These are phyloP conservation scores for Leptinotarsa tumamoca DNA, from an alignment of 2,888 invertebrate genomes.

Conservation along the genomic window DNA sequence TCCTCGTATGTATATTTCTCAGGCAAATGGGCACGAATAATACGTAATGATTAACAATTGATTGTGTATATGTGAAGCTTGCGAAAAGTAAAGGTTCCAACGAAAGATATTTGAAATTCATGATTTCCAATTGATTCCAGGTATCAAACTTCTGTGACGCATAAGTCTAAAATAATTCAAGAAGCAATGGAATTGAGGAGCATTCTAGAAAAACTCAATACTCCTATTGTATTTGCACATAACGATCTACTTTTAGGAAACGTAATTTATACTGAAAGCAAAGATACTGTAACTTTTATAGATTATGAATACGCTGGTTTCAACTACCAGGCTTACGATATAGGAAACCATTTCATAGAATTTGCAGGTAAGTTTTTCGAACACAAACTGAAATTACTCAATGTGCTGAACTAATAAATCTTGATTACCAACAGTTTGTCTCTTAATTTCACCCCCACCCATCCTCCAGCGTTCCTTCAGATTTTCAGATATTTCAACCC, in stretches of 20 bases:
- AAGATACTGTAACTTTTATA: constrained; percentile 86
- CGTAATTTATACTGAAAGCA: constrained; percentile 83
- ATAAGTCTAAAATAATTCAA: constrained; percentile 72
- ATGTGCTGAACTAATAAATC: not conserved
- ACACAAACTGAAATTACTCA: not conserved
- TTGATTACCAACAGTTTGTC: too few relatives aligned
- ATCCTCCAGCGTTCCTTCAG: too few relatives aligned
- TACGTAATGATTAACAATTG: too few relatives aligned
- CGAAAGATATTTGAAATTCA: too few relatives aligned
- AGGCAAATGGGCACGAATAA: too few relatives aligned
- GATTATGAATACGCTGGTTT: constrained; percentile 96
- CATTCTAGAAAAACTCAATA: constrained; percentile 73
- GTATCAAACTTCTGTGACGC: constrained; percentile 56
- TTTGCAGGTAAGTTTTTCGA: constrained; percentile 81
- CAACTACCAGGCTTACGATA: constrained; percentile 96
- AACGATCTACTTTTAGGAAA: constrained; percentile 97
- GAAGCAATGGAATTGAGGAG: constrained; percentile 77
- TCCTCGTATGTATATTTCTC: too few relatives aligned
- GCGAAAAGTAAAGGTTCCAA: too few relatives aligned
- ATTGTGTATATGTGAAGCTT: too few relatives aligned
- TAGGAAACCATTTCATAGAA: constrained; percentile 98
- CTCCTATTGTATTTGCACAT: constrained; percentile 93
- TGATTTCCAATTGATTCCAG: constrained; percentile 27
- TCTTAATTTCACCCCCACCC: too few relatives aligned
- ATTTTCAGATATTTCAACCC: too few relatives aligned